Base-by-base conservation (phyloP, 1,140 invertebrate species). In the Thaumatotibia leucotreta region DNA sequence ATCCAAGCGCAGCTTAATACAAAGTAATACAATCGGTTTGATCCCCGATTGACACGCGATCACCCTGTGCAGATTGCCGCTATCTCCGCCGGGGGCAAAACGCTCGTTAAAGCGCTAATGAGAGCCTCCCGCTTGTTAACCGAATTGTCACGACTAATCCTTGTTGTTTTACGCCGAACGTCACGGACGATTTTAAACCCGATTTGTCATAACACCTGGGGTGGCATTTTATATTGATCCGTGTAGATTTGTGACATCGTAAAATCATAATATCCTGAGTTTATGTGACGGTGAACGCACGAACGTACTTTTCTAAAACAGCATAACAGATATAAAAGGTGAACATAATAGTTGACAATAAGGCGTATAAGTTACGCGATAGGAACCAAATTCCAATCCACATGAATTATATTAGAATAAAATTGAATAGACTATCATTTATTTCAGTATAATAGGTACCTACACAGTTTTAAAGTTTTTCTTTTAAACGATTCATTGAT, bases 101-200 rank as follows among this genome's bases (percentile, higher is more conserved):
- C 39, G 69, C 73, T 72, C 72, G 72, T 73, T 73, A 70, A n/a
- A 63, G 69, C 68, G 65, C 39, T 76, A 76, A 76, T 76, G 75
- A 76, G 69, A 69, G 45, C 58, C n/a, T 63, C 62, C 67, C 69
- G 64, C 68, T 52, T 52, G 50, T 52, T 52, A 52, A 22, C 23
- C 49, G 22, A 52, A 23, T 14, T 27, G 39, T 9, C 39, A 22
- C 50, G 50, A 52, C 50, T 52, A 24, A 52, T 52, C 50, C 23
- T 20, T 27, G 50, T 24, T 52, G 50, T 24, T 52, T 52, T 11
- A 23, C 49, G 49, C 9, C 20, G 49, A 23, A 27, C 20, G 50
- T 23, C 50, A 52, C 23, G 50, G 4, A 52, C 23, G 50, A 5
- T 45, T 20, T 45, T 45, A 45, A 45, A 1, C 5, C 9, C 32